Base-by-base conservation (phyloP, 1,140 invertebrate species). In the Chymomyza costata region DNA sequence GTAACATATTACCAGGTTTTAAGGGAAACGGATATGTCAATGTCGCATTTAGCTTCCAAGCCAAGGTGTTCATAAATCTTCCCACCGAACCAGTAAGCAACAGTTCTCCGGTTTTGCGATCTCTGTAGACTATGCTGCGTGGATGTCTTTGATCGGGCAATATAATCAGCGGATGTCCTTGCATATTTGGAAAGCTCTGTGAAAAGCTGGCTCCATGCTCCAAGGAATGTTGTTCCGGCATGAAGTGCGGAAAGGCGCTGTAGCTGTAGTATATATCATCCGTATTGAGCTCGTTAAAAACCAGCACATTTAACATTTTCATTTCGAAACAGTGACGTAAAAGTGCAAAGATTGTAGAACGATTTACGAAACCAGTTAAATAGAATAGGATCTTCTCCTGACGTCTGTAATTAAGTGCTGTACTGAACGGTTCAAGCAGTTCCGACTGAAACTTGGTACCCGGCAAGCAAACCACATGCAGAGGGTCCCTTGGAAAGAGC, bases 31-130 rank as follows among this genome's bases (percentile, higher is more conserved):
- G 39, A 6, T 55, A 49, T 17, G 61, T 7, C 19, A 80, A 19
- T 2, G 67, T 68, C 2, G 68, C 74, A 16, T 80, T 80, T 5
- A 80, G 35, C 21, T 59, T 80, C 74, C 68, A 73, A 6, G 56
- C 52, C 16, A 80, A 17, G 2, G 66, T 59, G n/a, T 34, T 25
- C 1, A 73, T 40, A 30, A 80, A 80, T 1, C 68, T 56, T 2
- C 73, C 73, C 11, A 73, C 60, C 2, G 74, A 81, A 2, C 73
- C 73, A 5, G 53, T 47, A 1, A 80, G 18, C 11, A 62, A 7
- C 3, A 40, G 39, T 8, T 50, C 13, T 3, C 68, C 67, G 2
- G 49, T 65, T 0, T 40, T 49, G 10, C 21, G 46, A 17, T 81
- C 51, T 28, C 17, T 35, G 30, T 80, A 73, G 6, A 80, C 14